These are phyloP conservation scores for Zoroaster sp. DNA, from an alignment of 53 echinoderm and acorn worm genomes.

Conservation along the genomic window DNA sequence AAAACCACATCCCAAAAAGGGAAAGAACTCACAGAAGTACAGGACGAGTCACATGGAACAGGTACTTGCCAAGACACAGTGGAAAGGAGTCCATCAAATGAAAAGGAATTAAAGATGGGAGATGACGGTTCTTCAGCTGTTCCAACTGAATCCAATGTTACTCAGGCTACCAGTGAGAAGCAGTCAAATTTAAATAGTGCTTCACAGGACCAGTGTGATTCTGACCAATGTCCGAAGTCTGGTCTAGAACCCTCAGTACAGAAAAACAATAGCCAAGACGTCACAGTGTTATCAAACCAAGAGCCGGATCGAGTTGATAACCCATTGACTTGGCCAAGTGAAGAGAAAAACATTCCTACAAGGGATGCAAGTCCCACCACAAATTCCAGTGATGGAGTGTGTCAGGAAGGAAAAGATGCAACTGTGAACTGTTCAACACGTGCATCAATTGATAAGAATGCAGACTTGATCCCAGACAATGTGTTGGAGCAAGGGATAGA, in stretches of 20 bases:
- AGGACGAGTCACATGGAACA: not conserved
- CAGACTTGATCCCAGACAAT: not conserved
- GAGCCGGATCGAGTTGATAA: not conserved
- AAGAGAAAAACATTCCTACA: not conserved
- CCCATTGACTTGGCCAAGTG: too few species aligned
- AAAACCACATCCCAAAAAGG: not conserved
- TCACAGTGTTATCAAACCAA: not conserved
- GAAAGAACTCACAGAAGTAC: not conserved
- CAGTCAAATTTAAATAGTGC: not conserved
- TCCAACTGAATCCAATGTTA: not conserved
- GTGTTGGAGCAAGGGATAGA: not conserved
- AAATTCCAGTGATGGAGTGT: not conserved
- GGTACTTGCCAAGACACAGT: not conserved
- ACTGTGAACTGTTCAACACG: not conserved
- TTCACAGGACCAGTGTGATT: not conserved
- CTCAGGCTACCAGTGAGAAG: not conserved
- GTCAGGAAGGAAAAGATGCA: not conserved
- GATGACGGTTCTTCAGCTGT: not conserved
- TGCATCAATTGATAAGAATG: not conserved
- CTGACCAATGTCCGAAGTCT: not conserved
- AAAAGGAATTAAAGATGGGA: not conserved
- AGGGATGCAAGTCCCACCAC: not conserved
- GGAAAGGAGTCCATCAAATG: not conserved
- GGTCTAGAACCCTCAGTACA: not conserved
- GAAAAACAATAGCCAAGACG: not conserved